Evolutionary conservation across 2,888 invertebrate species (phyloP), one percentile per base, ranked within the genome.

Genomic region (Heliconius hortense): DNA sequence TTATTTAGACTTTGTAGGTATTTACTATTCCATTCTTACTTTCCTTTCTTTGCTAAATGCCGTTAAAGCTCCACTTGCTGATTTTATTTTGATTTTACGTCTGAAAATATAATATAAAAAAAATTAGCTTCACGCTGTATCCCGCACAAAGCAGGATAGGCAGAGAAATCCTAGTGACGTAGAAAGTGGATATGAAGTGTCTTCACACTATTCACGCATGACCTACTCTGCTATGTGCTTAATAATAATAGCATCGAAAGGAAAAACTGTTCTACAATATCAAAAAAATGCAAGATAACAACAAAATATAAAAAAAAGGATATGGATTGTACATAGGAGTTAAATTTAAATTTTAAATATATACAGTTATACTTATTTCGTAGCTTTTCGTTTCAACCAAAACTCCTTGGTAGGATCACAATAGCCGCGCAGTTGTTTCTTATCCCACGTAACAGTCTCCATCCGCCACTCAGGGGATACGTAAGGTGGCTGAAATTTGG

Each of bases 381-480:
- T n/a, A 4, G 70, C 73, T 24, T 76, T 35, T n/a, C 79, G 76
- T 5, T 69, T 28, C 0, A 83, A 78, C 85, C 88, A 90, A 79
- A 88, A 89, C 72, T 82, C 79, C 24, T 70, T 78, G 28, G 85
- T 84, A 4, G 85, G 78, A 39, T 86, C 81, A 76, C 84, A 82
- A 77, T 84, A 70, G 0, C 81, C 53, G 4, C 90, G 83, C 18
- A 85, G 56, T 78, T 90, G 90, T 3, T 79, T 81, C 0, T 26
- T 66, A 76, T 91, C 91, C 90, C 90, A 91, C 0, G 77, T n/a
- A 0, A 83, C 82, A 0, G 88, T 82, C 8, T 88, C 87, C 87
- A 85, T 86, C 0, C 90, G 86, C 90, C 91, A 92, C 76, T 91
- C 89, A 3, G 86, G 86, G 1, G 88, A 81, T 56, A 91, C 88